Evolutionary conservation across 2,888 invertebrate species (phyloP).

Genomic region (Folsomia candida): DNA sequence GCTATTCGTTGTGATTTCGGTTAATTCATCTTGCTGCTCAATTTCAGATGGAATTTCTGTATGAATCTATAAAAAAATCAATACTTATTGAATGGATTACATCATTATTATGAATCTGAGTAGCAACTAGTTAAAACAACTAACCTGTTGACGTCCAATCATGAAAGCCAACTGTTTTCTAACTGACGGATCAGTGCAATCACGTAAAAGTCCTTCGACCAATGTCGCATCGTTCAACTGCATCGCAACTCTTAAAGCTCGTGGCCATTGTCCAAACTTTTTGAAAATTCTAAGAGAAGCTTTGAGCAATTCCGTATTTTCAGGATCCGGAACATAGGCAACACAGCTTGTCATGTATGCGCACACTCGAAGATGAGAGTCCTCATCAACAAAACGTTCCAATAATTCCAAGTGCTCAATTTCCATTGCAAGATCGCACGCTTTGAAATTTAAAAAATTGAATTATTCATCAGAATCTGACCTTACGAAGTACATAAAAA

Average conservation of each 20-base stretch:
- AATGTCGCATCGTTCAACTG: slow-evolving; percentile 71
- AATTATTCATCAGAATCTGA: too few relatives aligned
- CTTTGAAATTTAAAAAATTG: too few relatives aligned
- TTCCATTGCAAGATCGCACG: slow-evolving; percentile 96
- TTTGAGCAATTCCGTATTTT: slow-evolving; percentile 77
- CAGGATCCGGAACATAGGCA: slow-evolving; percentile 92
- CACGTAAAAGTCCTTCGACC: slow-evolving; percentile 78
- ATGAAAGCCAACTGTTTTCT: slow-evolving; percentile 94
- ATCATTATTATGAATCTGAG: too few relatives aligned
- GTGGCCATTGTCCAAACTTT: slow-evolving; percentile 82
- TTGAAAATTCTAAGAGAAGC: slow-evolving; percentile 80
- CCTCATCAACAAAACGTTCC: slow-evolving; percentile 80
- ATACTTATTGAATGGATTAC: too few relatives aligned
- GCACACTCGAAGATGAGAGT: slow-evolving; percentile 87
- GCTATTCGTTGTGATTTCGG: slow-evolving; percentile 89
- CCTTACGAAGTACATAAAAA: too few relatives aligned
- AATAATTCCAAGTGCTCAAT: slow-evolving; percentile 86
- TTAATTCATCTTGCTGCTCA: slow-evolving; percentile 69
- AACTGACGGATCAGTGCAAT: slow-evolving; percentile 77
- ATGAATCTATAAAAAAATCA: slow-evolving; percentile 59
- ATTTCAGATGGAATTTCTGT: slow-evolving; percentile 63
- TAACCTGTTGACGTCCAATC: slow-evolving; percentile 84
- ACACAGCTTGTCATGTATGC: slow-evolving; percentile 91
- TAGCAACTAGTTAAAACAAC: too few relatives aligned
- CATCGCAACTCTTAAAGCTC: slow-evolving; percentile 86